Evolutionary conservation across 2,113 vertebrate species (phyloP).

Genomic region (Falcunculus frontatus): DNA sequence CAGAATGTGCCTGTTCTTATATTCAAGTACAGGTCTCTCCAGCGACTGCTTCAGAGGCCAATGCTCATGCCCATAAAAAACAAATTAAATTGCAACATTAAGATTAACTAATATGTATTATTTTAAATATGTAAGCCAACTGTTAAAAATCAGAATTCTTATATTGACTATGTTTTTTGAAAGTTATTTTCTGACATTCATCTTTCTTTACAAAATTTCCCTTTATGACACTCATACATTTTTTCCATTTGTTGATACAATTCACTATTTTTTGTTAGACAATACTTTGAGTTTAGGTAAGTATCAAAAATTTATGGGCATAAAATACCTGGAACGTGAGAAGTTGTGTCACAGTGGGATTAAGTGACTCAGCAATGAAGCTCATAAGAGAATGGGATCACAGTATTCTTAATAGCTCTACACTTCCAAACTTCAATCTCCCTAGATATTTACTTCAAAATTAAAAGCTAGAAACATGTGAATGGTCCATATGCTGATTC

Average conservation of each 20-base stretch:
- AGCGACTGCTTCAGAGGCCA: neutral
- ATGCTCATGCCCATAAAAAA: neutral
- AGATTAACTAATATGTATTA: neutral
- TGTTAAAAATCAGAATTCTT: neutral
- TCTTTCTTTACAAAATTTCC: neutral
- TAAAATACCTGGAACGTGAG: neutral
- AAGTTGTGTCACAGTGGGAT: neutral
- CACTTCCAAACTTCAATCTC: neutral
- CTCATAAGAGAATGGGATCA: neutral
- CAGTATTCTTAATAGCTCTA: neutral
- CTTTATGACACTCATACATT: neutral
- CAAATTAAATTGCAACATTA: neutral
- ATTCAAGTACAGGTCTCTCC: neutral
- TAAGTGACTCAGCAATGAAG: neutral
- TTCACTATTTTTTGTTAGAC: neutral
- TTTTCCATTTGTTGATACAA: neutral
- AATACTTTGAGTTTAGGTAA: neutral
- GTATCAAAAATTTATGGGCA: neutral
- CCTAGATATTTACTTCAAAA: neutral
- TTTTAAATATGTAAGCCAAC: neutral
- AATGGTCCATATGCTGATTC: neutral
- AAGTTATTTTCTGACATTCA: neutral
- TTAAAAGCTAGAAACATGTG: neutral
- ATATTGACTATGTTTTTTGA: neutral
- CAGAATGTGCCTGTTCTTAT: neutral